Base-by-base conservation (phyloP, 2,888 invertebrate species). In the Geophilus truncorum region DNA sequence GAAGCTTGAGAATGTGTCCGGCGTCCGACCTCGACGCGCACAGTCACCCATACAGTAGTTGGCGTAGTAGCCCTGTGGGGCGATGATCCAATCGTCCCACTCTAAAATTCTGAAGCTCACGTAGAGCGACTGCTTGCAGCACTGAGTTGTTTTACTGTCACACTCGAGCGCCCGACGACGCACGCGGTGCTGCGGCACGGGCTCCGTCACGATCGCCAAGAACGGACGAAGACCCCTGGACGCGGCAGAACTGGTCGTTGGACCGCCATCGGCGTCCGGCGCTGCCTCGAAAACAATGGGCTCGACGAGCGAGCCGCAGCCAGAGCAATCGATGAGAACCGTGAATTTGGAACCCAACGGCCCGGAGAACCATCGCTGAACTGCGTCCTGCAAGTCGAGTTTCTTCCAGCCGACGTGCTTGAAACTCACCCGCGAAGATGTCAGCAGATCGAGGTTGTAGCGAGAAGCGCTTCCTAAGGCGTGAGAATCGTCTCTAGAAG, bases 21-120 rank as follows among this genome's bases (percentile, higher is more conserved):
- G 93, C 77, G 93, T 93, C 81, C 93, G 90, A 85, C 91, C 92
- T 9, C 91, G 90, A 70, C 93, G 92, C 28, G 90, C 90, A 88
- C 96, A 96, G 86, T 94, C 94, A 83, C 96, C 96, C 85, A 94
- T 91, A 89, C 96, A 96, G 88, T 95, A 96, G 88, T 96, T 96
- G 82, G 96, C 96, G 88, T 93, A 94, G 89, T 96, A 96, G 84
- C 96, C 95, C 85, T 92, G 91, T 23, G 84, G 84, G 12, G 81
- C 80, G 9, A 84, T 83, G 77, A 84, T 83, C 84, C 84, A 84
- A 89, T 96, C 95, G 88, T 95, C 94, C 96, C 96, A 96, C 84
- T 95, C 95, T 79, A 96, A 90, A 85, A 94, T 92, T 86, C 93
- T 92, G 89, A 96, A 96, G 87, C 93, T 94, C 85, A 96, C 95